These are phyloP conservation scores for Aplidium turbinatum DNA, from an alignment of 23 tunicate species.

Conservation along the genomic window DNA sequence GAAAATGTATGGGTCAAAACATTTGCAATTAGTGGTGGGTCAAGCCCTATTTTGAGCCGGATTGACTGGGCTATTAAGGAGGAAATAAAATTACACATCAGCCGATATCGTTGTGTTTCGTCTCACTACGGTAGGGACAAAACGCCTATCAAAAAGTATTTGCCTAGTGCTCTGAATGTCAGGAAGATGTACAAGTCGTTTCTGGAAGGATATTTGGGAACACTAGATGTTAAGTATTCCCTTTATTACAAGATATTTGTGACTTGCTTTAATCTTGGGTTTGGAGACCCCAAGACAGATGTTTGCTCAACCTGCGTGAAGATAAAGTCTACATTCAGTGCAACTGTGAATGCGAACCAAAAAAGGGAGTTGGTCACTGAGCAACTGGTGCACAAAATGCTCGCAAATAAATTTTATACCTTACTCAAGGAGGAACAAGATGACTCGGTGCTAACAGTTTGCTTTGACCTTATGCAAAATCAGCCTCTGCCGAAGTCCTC, in stretches of 20 bases:
- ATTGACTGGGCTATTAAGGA: too few species aligned
- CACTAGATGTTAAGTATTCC: constrained; percentile 8
- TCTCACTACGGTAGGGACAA: constrained; percentile 9
- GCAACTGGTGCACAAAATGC: constrained; percentile 20
- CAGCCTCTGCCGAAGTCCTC: constrained; percentile 18
- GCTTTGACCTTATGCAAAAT: constrained; percentile 27
- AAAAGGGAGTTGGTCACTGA: constrained; percentile 29
- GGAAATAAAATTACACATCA: constrained; percentile 5
- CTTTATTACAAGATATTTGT: constrained; percentile 19
- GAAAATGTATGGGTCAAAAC: too few species aligned
- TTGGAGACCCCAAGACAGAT: constrained; percentile 12
- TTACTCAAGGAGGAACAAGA: constrained; percentile 17
- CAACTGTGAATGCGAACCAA: background rate
- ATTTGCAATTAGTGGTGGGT: too few species aligned
- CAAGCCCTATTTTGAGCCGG: too few species aligned
- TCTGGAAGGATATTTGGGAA: constrained; percentile 7
- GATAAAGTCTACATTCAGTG: constrained; percentile 8
- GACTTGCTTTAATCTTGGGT: constrained; percentile 14
- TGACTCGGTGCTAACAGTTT: constrained; percentile 13
- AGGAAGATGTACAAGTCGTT: constrained; percentile 6
- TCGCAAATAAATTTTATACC: constrained; percentile 12
- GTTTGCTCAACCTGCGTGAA: constrained; percentile 15
- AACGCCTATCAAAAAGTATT: constrained; percentile 14
- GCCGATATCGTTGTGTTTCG: constrained; percentile 21
- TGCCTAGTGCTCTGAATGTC: constrained; percentile 19